These are phyloP conservation scores for Chionomys nivalis DNA, from an alignment of 2,113 vertebrate species.

Conservation along the genomic window DNA sequence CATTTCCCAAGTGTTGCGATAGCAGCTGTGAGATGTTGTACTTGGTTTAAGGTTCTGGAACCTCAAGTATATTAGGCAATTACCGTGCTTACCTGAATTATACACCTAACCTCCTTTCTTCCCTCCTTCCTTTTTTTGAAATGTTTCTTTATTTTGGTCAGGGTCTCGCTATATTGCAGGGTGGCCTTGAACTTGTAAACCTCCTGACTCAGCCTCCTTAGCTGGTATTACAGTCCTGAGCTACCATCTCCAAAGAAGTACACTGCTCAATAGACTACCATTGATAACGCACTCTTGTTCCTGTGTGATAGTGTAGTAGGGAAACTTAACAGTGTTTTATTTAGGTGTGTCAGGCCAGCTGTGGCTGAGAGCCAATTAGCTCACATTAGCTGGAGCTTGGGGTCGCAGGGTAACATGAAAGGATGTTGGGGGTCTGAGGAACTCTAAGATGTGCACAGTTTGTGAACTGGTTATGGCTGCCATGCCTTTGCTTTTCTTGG, in stretches of 20 bases:
- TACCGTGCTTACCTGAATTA: not conserved
- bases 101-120: not conserved
- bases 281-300: not conserved
- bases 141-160: not conserved
- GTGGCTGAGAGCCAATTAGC: not conserved
- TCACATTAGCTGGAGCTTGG: not conserved
- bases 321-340: not conserved
- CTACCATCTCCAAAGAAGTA: not conserved
- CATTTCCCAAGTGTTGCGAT: not conserved
- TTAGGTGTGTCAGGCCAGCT: not conserved
- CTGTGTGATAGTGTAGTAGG: not conserved
- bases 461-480: not conserved
- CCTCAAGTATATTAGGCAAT: too few relatives aligned
- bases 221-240: not conserved
- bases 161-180: not conserved
- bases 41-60: too few relatives aligned
- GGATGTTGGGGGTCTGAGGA: not conserved
- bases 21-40: not conserved
- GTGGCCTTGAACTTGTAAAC: not conserved
- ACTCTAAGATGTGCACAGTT: not conserved
- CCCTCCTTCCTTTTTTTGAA: not conserved
- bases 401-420: not conserved
- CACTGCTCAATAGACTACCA: not conserved
- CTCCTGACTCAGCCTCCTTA: not conserved
- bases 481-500: not conserved